Evolutionary conservation across 2,113 vertebrate species (phyloP), one percentile per base, ranked within the genome.

Genomic region (Corapipo altera): DNA sequence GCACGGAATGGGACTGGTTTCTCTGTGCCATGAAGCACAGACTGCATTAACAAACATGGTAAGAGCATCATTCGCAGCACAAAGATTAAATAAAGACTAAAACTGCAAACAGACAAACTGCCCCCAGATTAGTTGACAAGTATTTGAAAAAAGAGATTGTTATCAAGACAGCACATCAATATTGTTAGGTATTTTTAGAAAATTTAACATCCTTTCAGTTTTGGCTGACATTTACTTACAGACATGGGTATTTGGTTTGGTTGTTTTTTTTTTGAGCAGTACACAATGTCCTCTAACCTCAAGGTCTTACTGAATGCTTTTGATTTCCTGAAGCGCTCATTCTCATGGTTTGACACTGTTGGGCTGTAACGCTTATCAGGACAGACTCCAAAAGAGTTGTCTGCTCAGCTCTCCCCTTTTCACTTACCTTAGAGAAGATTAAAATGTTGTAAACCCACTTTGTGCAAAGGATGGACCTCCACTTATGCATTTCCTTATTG

Each of bases 391-490:
- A 28, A 80, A 39, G 35, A 58, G 39, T 8, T 67, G 43, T 65
- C 55, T 93, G 39, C 49, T 91, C 73, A 92, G 33, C 44, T 81
- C 65, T 86, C 39, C 30, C 14, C 57, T 91, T 65, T 64, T 71
- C 48, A n/a, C 61, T 91, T 55, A 67, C 79, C 55, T 89, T 33
- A 55, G 61, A 84, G 70, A 78, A 61, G 7, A 95, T 85, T 91
- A 43, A 72, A 90, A 21, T 58, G 35, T 17, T 77, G 81, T 41
- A 89, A 93, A 89, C 4, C 20, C 8, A 4, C 10, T 81, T 59
- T 49, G 33, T 61, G 43, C 52, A 70, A 62, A 94, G 33, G 37
- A 94, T 22, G 27, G 44, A 73, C 46, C n/a, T 66, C 26, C n/a
- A 67, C 33, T 70, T 62, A 43, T 0, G 32, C 23, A 48, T 30